Conservation (phyloP, 2,797 vertebrate species). For the Catharus ustulatus region DNA sequence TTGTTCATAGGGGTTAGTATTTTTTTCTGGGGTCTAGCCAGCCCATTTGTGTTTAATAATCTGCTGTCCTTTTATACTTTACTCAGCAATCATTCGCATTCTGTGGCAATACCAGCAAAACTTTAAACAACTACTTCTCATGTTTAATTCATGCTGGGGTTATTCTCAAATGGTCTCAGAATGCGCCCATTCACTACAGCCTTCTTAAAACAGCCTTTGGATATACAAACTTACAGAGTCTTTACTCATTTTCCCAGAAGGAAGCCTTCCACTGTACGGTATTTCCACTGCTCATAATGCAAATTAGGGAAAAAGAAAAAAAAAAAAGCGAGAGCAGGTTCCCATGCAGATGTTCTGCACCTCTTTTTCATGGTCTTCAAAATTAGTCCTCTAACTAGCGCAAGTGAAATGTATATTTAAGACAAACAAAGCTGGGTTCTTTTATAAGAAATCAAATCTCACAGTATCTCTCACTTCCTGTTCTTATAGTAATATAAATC, state of each 20-base stretch:
- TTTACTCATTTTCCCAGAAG: constrained; percentile 61
- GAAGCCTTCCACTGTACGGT: constrained; percentile 51
- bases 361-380: constrained; percentile 24
- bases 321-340: background rate
- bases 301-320: constrained; percentile 32
- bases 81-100: constrained; percentile 53
- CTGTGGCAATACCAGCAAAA: constrained; percentile 50
- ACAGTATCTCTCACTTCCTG: background rate
- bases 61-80: constrained; percentile 51
- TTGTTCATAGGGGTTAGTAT: constrained; percentile 57
- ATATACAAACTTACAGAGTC: constrained; percentile 61
- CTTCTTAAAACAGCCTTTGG: constrained; percentile 68
- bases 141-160: constrained; percentile 63
- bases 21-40: constrained; percentile 55
- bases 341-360: constrained; percentile 49
- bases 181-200: constrained; percentile 51
- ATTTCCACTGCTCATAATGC: constrained; percentile 47
- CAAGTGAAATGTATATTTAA: background rate
- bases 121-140: constrained; percentile 57
- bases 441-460: background rate
- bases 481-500: background rate
- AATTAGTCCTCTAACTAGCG: background rate
- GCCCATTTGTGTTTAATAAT: constrained; percentile 44
- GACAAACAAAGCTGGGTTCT: background rate
- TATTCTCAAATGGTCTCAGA: constrained; percentile 62